A percentile compares a stretch with the other conserved stretches of the same genome.
phyloP scores from a whole-genome alignment of 2,888 invertebrate species.

The Meiosimyza decipiens region DNA sequence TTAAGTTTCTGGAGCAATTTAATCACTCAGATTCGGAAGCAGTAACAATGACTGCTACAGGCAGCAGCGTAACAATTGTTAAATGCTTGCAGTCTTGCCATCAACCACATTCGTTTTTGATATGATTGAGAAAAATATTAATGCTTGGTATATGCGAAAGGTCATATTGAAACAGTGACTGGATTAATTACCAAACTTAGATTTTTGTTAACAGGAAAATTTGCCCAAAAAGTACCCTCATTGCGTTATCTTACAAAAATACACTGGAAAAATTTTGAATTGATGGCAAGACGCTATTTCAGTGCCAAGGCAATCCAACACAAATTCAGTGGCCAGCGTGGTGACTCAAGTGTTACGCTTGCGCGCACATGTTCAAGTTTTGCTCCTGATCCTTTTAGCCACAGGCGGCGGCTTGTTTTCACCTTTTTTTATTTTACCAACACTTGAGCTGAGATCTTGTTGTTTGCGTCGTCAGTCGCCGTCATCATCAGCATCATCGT shows the following conservation, averaged over 20 bases:
- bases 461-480: conserved; percentile 44
- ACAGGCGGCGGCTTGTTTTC: conserved; percentile 38
- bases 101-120: background rate
- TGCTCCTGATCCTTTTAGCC: conserved; percentile 24
- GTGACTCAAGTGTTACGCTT: conserved; percentile 8
- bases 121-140: too few species aligned
- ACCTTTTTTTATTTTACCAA: conserved; percentile 52
- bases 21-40: conserved; percentile 49
- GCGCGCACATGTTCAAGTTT: conserved; percentile 12
- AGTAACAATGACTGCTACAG: conserved; percentile 18
- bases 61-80: background rate
- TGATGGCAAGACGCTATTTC: too few species aligned
- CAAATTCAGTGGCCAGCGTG: too few species aligned
- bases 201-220: too few species aligned
- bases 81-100: background rate
- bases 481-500: conserved; percentile 57
- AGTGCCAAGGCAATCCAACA: too few species aligned
- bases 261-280: too few species aligned
- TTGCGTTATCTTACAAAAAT: background rate
- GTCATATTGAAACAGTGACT: too few species aligned
- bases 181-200: too few species aligned
- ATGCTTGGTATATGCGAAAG: too few species aligned
- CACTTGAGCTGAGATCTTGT: conserved; percentile 33
- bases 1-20: conserved; percentile 62
- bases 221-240: background rate